Conservation (phyloP, 2,888 invertebrate genomes). For the Spisula subtruncata region DNA sequence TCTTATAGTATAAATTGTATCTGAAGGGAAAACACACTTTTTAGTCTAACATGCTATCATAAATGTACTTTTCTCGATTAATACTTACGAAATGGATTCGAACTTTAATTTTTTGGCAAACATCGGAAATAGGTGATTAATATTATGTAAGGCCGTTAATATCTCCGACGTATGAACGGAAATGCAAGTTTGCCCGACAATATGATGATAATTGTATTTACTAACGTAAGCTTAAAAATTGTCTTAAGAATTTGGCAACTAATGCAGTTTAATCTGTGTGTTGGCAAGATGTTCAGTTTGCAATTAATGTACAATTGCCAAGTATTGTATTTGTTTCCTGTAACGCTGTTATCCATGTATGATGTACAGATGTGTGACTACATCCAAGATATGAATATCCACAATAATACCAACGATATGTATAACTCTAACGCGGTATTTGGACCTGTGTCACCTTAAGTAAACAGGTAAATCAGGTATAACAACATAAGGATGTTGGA, state of each 20-base stretch:
- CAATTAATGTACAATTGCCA: not conserved
- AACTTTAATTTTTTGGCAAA: not conserved
- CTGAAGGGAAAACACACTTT: no score
- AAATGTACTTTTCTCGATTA: no score
- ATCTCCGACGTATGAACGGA: not conserved
- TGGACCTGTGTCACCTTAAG: no score
- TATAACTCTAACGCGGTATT: no score
- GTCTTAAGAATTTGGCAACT: not conserved
- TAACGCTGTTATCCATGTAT: not conserved
- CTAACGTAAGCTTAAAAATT: not conserved
- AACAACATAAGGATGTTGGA: no score
- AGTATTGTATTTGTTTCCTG: not conserved
- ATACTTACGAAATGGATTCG: not conserved
- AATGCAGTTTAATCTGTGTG: not conserved
- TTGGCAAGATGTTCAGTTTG: not conserved
- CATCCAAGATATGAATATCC: no score
- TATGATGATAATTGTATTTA: no score
- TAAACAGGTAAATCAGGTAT: no score
- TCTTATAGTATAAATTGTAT: no score
- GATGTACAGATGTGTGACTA: no score
- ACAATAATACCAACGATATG: no score
- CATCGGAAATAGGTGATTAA: not conserved
- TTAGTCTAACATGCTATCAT: no score
- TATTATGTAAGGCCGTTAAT: not conserved
- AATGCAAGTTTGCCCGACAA: not conserved